phyloP scores from a whole-genome alignment of 2,888 invertebrate species.

The Tinea trinotella region DNA sequence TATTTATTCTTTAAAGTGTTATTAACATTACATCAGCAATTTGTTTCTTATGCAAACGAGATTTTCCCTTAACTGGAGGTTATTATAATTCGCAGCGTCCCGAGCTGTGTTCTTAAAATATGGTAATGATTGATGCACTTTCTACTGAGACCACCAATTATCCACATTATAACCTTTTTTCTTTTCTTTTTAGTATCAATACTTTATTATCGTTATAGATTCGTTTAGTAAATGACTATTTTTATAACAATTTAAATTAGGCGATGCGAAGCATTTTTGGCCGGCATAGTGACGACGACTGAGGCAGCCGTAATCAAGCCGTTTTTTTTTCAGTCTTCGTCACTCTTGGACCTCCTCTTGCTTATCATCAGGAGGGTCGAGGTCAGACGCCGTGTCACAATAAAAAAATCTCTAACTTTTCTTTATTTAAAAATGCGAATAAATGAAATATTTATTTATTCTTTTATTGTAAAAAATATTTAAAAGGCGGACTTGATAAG shows the following conservation, averaged over 20 bases:
- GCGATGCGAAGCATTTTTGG: no score
- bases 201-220: neutral
- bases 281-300: no score
- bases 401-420: no score
- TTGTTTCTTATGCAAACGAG: slow-evolving; percentile 17
- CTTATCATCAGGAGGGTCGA: no score
- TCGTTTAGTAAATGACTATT: neutral
- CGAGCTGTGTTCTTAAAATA: slow-evolving; percentile 13
- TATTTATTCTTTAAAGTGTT: slow-evolving; percentile 6
- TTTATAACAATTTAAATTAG: neutral
- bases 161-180: neutral
- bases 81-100: slow-evolving; percentile 15
- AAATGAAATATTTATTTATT: no score
- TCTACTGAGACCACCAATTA: slow-evolving; percentile 12
- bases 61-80: slow-evolving; percentile 18
- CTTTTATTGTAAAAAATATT: no score
- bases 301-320: no score
- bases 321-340: no score
- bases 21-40: slow-evolving; percentile 17
- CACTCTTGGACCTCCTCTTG: no score
- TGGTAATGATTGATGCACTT: slow-evolving; percentile 18
- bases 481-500: no score
- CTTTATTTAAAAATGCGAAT: no score
- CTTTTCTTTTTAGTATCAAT: neutral
- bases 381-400: no score